These are phyloP conservation scores for Pyrochroa serraticornis DNA, from an alignment of 2,888 invertebrate genomes.

Conservation along the genomic window DNA sequence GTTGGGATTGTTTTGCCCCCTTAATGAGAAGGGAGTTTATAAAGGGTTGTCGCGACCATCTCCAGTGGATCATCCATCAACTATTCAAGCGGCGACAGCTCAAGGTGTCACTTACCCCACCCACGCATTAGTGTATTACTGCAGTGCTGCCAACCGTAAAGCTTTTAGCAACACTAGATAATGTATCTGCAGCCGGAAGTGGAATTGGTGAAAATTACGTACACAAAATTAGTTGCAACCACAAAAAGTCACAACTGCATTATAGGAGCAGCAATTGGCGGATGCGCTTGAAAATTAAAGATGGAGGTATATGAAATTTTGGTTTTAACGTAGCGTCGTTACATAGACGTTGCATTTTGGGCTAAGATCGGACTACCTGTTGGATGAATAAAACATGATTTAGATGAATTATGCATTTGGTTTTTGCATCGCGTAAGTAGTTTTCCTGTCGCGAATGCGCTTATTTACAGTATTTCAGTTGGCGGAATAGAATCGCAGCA, in stretches of 20 bases:
- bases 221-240: not conserved
- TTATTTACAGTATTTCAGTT: conserved; percentile 29
- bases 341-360: too few relatives aligned
- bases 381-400: conserved; percentile 26
- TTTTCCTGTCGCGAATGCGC: conserved; percentile 30
- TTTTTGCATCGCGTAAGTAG: conserved; percentile 28
- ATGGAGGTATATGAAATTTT: too few relatives aligned
- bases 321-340: too few relatives aligned
- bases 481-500: conserved; percentile 27
- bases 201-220: conserved; percentile 22
- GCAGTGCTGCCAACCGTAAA: conserved; percentile 46
- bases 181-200: conserved; percentile 28
- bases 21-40: conserved; percentile 18
- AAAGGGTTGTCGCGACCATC: conserved; percentile 30
- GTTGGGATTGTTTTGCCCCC: too few relatives aligned
- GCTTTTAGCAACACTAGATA: conserved; percentile 40
- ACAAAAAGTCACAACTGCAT: too few relatives aligned
- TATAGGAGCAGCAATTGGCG: not conserved
- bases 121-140: conserved; percentile 55
- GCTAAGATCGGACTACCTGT: too few relatives aligned
- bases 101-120: conserved; percentile 53
- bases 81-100: conserved; percentile 51
- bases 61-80: conserved; percentile 51
- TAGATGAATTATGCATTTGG: conserved; percentile 28
- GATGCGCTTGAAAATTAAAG: conserved; percentile 4